Percentiles rank a stretch among this genome's conserved stretches.
These are phyloP conservation scores for Netelia fuscicornis DNA, from an alignment of 2,888 invertebrate genomes.

Conservation along the genomic window DNA sequence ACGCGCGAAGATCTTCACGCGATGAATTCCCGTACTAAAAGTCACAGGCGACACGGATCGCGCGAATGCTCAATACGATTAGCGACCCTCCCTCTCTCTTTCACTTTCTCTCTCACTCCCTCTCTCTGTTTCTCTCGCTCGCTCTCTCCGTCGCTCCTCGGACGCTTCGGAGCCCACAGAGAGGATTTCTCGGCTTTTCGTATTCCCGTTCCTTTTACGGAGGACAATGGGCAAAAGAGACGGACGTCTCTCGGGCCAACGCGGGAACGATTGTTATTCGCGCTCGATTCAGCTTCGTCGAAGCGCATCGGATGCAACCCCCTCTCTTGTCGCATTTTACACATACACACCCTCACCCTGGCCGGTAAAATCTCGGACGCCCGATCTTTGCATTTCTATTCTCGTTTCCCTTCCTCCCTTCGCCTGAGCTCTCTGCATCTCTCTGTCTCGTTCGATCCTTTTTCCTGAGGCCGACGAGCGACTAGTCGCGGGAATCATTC, in stretches of 20 bases:
- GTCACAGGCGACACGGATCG: conserved; percentile 72
- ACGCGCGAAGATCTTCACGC: conserved; percentile 56
- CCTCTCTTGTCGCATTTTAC: conserved; percentile 49
- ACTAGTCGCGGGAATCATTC: conserved; percentile 47
- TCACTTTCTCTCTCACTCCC: conserved; percentile 8
- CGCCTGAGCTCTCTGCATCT: conserved; percentile 1
- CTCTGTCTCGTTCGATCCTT: not conserved
- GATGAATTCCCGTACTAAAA: conserved; percentile 49
- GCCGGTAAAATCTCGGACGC: conserved; percentile 50
- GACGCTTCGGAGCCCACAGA: conserved; percentile 14
- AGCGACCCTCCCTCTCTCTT: conserved; percentile 64
- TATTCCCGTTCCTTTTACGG: conserved; percentile 69
- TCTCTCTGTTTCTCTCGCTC: conserved; percentile 42
- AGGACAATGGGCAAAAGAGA: conserved; percentile 72
- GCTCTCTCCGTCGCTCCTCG: conserved; percentile 35
- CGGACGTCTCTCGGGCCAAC: conserved; percentile 47
- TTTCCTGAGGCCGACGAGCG: not conserved
- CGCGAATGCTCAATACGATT: conserved; percentile 78
- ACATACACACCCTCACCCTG: not conserved
- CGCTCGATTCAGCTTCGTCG: conserved; percentile 73
- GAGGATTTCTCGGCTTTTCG: conserved; percentile 42
- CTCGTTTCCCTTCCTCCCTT: conserved; percentile 22
- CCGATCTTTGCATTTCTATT: conserved; percentile 45
- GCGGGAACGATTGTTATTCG: conserved; percentile 73
- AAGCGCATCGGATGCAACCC: conserved; percentile 64